Percentiles rank a stretch among this genome's conserved stretches.
Evolutionary conservation across 1,140 invertebrate genomes (phyloP).

Genomic region (Drosophila pachea): DNA sequence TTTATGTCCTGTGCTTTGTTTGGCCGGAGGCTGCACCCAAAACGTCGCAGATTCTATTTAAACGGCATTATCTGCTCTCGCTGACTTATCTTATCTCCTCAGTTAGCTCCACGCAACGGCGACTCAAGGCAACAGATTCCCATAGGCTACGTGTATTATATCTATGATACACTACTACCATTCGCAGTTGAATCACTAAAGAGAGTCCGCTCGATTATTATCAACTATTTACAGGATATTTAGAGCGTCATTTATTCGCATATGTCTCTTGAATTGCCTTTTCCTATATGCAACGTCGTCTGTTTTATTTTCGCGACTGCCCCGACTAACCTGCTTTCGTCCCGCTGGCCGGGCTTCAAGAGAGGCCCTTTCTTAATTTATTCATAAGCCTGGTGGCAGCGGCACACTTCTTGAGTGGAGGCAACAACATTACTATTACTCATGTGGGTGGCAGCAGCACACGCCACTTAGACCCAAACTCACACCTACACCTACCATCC

Average conservation of each 20-base stretch:
- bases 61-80: constrained; percentile 71
- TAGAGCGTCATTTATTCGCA: constrained; percentile 30
- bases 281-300: constrained; percentile 56
- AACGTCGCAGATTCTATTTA: constrained; percentile 67
- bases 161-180: no score
- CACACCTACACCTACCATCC: constrained; percentile 1
- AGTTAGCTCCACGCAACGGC: constrained; percentile 4
- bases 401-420: constrained; percentile 59
- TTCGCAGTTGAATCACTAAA: no score
- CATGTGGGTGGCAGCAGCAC: constrained; percentile 50
- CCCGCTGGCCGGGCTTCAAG: constrained; percentile 42
- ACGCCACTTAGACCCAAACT: constrained; percentile 18
- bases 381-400: constrained; percentile 70
- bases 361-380: constrained; percentile 64
- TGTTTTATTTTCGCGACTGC: constrained; percentile 51
- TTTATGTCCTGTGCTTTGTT: constrained; percentile 70
- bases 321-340: background rate
- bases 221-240: constrained; percentile 29
- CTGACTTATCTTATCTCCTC: constrained; percentile 52
- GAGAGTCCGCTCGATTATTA: background rate
- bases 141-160: no score
- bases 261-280: constrained; percentile 56
- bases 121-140: background rate
- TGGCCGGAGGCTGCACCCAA: constrained; percentile 37
- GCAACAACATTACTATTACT: constrained; percentile 76